Evolutionary conservation across 2,113 vertebrate genomes (phyloP).

Genomic region (Pogona vitticeps): DNA sequence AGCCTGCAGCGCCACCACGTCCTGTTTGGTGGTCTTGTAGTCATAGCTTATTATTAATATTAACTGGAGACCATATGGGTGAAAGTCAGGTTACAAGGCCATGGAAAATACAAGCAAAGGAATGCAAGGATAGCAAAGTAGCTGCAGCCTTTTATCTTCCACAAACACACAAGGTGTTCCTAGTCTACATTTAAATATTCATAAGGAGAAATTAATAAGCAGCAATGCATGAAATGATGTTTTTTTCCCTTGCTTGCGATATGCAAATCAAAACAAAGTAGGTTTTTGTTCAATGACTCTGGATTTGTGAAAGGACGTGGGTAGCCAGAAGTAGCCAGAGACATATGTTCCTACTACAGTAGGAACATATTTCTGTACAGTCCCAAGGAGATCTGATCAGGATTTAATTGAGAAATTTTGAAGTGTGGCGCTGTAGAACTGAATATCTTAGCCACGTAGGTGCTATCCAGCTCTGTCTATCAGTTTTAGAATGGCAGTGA

Average conservation of each 20-base stretch:
- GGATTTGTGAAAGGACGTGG: too few relatives aligned
- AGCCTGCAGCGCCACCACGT: too few relatives aligned
- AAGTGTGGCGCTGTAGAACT: neutral
- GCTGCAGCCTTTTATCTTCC: conserved; percentile 2
- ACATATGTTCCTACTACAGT: neutral
- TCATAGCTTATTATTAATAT: conserved; percentile 5
- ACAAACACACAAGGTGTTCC: neutral
- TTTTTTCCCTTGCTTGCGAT: conserved; percentile 12
- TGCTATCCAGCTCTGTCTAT: neutral
- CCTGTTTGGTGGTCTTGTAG: neutral
- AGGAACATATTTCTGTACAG: neutral
- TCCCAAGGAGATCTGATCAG: neutral
- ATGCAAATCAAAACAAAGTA: neutral
- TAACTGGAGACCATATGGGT: neutral
- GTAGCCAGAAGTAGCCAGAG: neutral
- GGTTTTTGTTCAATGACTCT: conserved; percentile 20
- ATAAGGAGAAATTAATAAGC: conserved; percentile 2
- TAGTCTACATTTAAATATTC: conserved; percentile 15
- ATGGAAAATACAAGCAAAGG: neutral
- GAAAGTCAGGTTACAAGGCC: conserved; percentile 1
- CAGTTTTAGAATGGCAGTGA: too few relatives aligned
- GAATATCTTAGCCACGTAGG: too few relatives aligned
- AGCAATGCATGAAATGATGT: conserved; percentile 1
- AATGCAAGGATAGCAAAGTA: neutral
- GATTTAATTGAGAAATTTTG: neutral